These are phyloP conservation scores for Phorcus lineatus DNA, from an alignment of 2,888 invertebrate species.

Conservation along the genomic window DNA sequence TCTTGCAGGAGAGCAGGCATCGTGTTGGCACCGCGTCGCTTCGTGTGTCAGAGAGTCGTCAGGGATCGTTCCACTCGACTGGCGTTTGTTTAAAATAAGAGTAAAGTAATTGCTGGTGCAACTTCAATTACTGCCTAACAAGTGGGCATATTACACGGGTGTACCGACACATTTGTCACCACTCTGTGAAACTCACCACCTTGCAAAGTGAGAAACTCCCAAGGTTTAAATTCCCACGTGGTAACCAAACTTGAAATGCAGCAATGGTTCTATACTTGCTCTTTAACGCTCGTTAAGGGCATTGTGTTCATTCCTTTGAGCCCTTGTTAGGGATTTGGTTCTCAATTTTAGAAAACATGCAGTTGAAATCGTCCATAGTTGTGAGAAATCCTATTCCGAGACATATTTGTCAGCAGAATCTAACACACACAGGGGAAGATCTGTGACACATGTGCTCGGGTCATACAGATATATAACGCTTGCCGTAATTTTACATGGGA, in stretches of 20 bases:
- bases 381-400: not conserved
- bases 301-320: not conserved
- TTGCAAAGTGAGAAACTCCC: not conserved
- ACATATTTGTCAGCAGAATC: not conserved
- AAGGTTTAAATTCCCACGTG: not conserved
- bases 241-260: not conserved
- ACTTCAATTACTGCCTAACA: constrained; percentile 9
- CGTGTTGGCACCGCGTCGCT: not conserved
- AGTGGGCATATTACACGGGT: not conserved
- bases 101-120: not conserved
- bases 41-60: not conserved
- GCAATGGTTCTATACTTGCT: not conserved
- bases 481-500: constrained; percentile 10
- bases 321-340: not conserved
- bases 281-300: not conserved
- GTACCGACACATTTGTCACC: not conserved
- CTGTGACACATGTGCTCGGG: not conserved
- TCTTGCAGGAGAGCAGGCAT: not conserved
- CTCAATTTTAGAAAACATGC: not conserved
- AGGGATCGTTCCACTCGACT: not conserved
- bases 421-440: not conserved
- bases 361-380: not conserved
- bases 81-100: constrained; percentile 2
- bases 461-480: not conserved
- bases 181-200: not conserved